These are phyloP conservation scores for Stigmatopora nigra DNA, from an alignment of 2,113 vertebrate species.

Conservation along the genomic window DNA sequence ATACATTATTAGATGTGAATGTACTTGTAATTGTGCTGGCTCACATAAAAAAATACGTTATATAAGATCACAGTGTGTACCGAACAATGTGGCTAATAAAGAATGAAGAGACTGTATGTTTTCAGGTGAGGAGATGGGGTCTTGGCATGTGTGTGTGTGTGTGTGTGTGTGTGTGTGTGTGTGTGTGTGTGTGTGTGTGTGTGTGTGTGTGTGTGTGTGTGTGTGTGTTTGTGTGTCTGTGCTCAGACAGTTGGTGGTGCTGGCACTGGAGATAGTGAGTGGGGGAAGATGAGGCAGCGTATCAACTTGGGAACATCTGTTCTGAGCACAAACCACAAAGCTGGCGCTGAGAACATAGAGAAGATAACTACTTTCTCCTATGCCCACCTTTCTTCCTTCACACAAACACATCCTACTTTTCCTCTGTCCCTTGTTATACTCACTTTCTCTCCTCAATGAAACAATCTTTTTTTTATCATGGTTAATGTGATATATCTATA, in stretches of 20 bases:
- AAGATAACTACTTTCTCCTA: constrained; percentile 61
- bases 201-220: constrained; percentile 24
- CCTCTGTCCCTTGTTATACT: constrained; percentile 19
- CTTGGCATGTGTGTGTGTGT: constrained; percentile 4
- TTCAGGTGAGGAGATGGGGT: constrained; percentile 6
- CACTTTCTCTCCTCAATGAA: neutral
- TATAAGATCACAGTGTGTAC: neutral
- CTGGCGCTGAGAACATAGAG: constrained; percentile 69
- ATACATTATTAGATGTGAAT: no score
- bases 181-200: constrained; percentile 8
- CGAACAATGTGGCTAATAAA: neutral
- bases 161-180: constrained; percentile 22
- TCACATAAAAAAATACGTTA: no score
- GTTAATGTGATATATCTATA: no score
- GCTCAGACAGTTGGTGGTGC: constrained; percentile 68
- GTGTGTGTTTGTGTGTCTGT: constrained; percentile 23
- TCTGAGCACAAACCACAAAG: constrained; percentile 74
- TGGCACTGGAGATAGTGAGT: constrained; percentile 69
- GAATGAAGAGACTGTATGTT: neutral
- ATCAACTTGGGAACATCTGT: constrained; percentile 79
- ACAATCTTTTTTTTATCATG: neutral
- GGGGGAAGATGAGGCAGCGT: constrained; percentile 67
- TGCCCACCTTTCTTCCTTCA: constrained; percentile 11
- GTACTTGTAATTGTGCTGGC: no score
- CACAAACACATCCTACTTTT: constrained; percentile 24